phyloP scores from a whole-genome alignment of 1,140 invertebrate genomes.

The Drosophila melanogaster region DNA sequence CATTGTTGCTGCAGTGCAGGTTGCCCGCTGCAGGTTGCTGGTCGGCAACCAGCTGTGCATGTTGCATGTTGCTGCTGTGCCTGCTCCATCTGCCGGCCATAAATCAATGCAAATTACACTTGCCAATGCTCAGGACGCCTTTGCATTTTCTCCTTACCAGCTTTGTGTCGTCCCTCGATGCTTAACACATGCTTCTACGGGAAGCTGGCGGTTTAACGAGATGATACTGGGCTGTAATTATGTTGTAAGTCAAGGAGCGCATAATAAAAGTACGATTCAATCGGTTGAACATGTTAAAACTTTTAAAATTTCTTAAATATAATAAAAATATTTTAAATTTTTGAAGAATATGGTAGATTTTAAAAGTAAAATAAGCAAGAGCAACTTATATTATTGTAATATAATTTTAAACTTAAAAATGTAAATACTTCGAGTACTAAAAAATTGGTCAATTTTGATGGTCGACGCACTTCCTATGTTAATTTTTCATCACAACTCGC shows the following conservation, averaged over 20 bases:
- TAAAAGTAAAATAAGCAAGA: too few species aligned
- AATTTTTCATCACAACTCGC: slow-evolving; percentile 54
- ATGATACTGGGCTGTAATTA: slow-evolving; percentile 3
- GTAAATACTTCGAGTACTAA: too few species aligned
- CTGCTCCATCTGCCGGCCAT: slow-evolving; percentile 40
- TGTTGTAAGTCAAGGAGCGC: neutral
- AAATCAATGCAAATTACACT: slow-evolving; percentile 79
- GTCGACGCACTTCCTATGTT: slow-evolving; percentile 18
- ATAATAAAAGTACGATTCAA: neutral
- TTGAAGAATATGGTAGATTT: too few species aligned
- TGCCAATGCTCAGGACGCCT: slow-evolving; percentile 17
- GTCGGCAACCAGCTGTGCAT: slow-evolving; percentile 12
- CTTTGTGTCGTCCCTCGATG: slow-evolving; percentile 59
- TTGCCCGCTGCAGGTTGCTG: slow-evolving; percentile 27
- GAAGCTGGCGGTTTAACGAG: slow-evolving; percentile 9
- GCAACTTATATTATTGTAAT: too few species aligned
- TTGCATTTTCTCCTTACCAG: slow-evolving; percentile 19
- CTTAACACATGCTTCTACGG: slow-evolving; percentile 61
- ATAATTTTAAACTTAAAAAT: neutral
- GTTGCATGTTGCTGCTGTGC: slow-evolving; percentile 17
- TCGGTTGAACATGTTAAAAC: neutral
- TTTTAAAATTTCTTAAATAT: too few species aligned
- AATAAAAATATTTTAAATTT: too few species aligned
- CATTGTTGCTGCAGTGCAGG: slow-evolving; percentile 39
- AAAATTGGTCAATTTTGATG: too few species aligned